phyloP scores from a whole-genome alignment of 2,797 vertebrate species.

The Chiloscyllium punctatum region DNA sequence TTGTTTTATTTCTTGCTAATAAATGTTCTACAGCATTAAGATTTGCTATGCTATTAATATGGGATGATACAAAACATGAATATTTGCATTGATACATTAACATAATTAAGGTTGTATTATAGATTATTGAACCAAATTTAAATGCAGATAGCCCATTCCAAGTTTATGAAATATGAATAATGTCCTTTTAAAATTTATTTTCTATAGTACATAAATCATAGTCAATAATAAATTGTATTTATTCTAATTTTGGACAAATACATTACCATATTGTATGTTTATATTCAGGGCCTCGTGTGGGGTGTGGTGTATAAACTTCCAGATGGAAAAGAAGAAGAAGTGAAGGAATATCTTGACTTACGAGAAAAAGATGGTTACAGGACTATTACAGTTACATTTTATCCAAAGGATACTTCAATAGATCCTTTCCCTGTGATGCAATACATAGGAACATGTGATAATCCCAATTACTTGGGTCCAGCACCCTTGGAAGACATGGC shows the following conservation, averaged over 20 bases:
- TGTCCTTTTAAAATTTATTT: neutral
- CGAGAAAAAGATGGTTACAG: constrained; percentile 91
- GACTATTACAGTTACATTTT: constrained; percentile 74
- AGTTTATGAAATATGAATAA: neutral
- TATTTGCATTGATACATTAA: neutral
- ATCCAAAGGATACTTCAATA: constrained; percentile 67
- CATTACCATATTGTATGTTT: constrained; percentile 42
- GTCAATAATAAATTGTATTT: too few relatives aligned
- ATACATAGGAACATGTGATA: constrained; percentile 85
- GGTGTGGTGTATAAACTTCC: constrained; percentile 90
- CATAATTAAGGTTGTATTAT: neutral
- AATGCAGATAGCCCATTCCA: neutral
- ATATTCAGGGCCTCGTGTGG: constrained; percentile 82
- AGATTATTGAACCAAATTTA: neutral
- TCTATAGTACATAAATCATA: neutral
- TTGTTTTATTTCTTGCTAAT: neutral
- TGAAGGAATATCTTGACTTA: constrained; percentile 87
- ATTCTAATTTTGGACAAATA: neutral
- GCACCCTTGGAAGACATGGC: constrained; percentile 91
- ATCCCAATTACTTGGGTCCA: constrained; percentile 91
- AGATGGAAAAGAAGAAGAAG: constrained; percentile 78
- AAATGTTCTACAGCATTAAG: neutral
- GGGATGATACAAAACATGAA: neutral
- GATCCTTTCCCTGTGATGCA: constrained; percentile 68
- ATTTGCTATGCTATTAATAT: neutral